Conservation (phyloP, 2,113 vertebrate genomes). For the Corythornis madagascariensis region DNA sequence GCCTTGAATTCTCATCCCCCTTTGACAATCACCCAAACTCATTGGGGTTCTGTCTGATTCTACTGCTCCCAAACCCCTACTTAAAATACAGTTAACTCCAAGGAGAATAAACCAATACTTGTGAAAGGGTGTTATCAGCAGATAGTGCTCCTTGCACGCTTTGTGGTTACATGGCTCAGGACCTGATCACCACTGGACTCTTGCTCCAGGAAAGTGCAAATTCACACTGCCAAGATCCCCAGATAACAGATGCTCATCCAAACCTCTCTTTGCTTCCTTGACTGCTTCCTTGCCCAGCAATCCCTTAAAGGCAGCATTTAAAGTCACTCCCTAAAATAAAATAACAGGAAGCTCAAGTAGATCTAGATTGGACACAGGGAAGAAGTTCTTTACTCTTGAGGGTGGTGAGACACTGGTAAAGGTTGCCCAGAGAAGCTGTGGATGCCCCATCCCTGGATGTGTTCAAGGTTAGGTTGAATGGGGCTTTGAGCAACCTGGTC, state of each 20-base stretch:
- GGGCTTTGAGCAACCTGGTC: not conserved
- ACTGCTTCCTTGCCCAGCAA: not conserved
- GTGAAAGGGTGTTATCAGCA: not conserved
- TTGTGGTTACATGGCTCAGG: accelerated
- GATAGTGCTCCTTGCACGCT: not conserved
- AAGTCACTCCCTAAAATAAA: not conserved
- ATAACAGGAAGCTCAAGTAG: not conserved
- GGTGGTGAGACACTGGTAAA: not conserved
- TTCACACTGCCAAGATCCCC: not conserved
- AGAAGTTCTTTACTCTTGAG: not conserved
- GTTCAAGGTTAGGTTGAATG: not conserved
- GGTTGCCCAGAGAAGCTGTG: not conserved
- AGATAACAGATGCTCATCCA: not conserved
- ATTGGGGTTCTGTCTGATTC: not conserved
- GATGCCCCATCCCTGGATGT: not conserved
- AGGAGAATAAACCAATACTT: not conserved
- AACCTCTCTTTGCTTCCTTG: not conserved
- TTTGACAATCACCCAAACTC: not conserved
- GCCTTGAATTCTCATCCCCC: not conserved
- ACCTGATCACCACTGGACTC: accelerated
- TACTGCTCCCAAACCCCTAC: not conserved
- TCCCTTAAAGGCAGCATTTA: not conserved
- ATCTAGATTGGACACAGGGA: not conserved
- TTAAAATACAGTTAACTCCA: not conserved
- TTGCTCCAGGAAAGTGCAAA: not conserved